Evolutionary conservation across 1,140 invertebrate species (phyloP).

Genomic region (Drosophila saltans): DNA sequence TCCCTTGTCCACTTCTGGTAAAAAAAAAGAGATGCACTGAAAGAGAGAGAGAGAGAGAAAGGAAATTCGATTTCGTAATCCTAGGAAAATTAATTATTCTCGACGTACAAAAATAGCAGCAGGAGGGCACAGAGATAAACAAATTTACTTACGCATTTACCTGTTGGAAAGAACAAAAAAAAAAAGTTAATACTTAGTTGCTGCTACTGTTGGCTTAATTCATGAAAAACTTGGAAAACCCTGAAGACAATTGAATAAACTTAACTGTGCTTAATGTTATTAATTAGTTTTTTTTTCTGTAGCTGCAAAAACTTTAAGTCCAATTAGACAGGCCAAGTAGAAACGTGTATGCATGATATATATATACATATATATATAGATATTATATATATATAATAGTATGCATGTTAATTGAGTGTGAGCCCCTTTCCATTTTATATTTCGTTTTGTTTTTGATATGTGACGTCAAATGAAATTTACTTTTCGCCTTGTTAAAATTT

Average conservation of each 20-base stretch:
- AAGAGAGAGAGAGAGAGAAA: neutral
- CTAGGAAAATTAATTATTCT: slow-evolving; percentile 9
- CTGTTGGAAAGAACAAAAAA: neutral
- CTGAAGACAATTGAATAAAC: slow-evolving; percentile 15
- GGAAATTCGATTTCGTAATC: slow-evolving; percentile 12
- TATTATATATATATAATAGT: neutral
- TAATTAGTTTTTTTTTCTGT: slow-evolving; percentile 60
- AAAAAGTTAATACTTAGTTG: slow-evolving; percentile 7
- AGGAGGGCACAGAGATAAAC: neutral
- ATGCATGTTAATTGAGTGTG: neutral
- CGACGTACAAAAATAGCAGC: neutral
- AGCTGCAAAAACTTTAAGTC: slow-evolving; percentile 26
- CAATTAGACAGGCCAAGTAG: slow-evolving; percentile 36
- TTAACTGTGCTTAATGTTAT: slow-evolving; percentile 63
- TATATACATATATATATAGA: neutral
- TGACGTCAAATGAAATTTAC: slow-evolving; percentile 49
- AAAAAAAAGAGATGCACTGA: neutral
- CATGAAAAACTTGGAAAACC: slow-evolving; percentile 36
- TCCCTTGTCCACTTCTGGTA: neutral
- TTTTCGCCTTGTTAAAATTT: slow-evolving; percentile 17
- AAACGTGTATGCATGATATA: slow-evolving; percentile 3
- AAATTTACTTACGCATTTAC: slow-evolving; percentile 32
- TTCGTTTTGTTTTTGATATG: neutral
- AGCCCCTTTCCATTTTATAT: too few relatives aligned
- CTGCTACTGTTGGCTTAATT: neutral